Evolutionary conservation across 2,888 invertebrate species (phyloP).

Genomic region (Idaea biselata): DNA sequence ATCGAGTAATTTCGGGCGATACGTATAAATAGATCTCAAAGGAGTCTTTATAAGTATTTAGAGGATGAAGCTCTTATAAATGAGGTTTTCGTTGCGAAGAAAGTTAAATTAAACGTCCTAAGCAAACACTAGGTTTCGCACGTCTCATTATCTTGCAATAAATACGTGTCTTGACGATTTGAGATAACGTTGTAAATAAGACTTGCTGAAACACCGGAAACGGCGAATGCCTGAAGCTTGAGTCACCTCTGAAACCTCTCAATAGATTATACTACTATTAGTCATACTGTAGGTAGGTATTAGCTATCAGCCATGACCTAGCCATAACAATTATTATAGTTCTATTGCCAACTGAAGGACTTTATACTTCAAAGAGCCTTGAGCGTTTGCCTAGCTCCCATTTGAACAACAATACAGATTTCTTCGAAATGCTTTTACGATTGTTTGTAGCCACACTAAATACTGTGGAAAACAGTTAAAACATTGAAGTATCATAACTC

Average conservation of each 20-base stretch:
- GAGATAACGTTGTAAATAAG: not conserved
- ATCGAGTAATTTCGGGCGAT: not conserved
- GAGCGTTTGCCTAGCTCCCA: not conserved
- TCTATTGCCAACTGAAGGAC: not conserved
- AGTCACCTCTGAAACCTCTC: not conserved
- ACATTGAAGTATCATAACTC: not conserved
- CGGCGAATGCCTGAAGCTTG: not conserved
- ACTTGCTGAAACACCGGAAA: not conserved
- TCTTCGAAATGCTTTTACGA: not conserved
- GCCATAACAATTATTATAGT: not conserved
- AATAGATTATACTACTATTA: not conserved
- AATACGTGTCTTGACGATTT: not conserved
- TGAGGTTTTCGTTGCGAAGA: not conserved
- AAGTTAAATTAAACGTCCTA: not conserved
- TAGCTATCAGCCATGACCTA: not conserved
- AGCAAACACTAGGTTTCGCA: not conserved
- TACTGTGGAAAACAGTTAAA: not conserved
- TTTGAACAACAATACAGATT: not conserved
- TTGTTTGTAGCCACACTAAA: not conserved
- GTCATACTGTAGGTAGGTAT: too few species aligned
- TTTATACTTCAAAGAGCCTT: not conserved
- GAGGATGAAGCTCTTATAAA: not conserved
- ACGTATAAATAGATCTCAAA: not conserved
- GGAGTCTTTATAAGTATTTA: constrained; percentile 1
- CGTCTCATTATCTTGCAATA: not conserved